A percentile compares a stretch with the other conserved stretches of the same genome.
Evolutionary conservation across 1,140 invertebrate species (phyloP).

Genomic region (Leguminivora glycinivorella): DNA sequence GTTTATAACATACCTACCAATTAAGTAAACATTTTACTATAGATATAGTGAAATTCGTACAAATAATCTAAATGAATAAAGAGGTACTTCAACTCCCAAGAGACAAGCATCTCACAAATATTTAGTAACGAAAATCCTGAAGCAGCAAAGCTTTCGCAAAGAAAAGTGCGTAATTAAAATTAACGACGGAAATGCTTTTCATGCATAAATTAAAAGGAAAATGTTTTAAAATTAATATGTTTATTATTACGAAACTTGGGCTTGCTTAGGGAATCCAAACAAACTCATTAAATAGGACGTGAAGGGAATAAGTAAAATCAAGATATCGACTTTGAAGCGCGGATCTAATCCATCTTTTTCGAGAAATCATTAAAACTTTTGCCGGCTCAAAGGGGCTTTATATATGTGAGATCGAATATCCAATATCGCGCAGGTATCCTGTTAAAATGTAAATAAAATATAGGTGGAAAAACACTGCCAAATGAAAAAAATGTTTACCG

Average conservation of each 20-base stretch:
- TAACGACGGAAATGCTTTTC: conserved; percentile 10
- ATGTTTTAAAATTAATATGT: neutral
- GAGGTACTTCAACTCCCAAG: neutral
- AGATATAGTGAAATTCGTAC: no score
- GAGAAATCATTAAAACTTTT: conserved; percentile 44
- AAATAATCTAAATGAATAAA: neutral
- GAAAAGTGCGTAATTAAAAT: neutral
- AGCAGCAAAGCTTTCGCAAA: neutral
- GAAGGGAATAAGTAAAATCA: conserved; percentile 22
- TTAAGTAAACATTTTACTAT: no score
- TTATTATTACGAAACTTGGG: conserved; percentile 16
- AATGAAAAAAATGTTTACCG: conserved; percentile 18
- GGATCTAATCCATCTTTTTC: conserved; percentile 32
- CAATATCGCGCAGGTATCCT: conserved; percentile 24
- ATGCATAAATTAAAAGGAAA: neutral
- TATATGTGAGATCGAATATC: conserved; percentile 28
- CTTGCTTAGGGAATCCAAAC: conserved; percentile 19
- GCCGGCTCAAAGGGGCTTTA: conserved; percentile 35
- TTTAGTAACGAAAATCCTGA: neutral
- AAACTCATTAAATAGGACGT: conserved; percentile 28
- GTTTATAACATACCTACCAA: no score
- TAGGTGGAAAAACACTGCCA: conserved; percentile 1
- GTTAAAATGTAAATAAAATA: conserved; percentile 19
- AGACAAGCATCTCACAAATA: neutral
- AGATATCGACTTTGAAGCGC: conserved; percentile 26